phyloP scores from a whole-genome alignment of 2,113 vertebrate genomes.

The Hucho hucho region DNA sequence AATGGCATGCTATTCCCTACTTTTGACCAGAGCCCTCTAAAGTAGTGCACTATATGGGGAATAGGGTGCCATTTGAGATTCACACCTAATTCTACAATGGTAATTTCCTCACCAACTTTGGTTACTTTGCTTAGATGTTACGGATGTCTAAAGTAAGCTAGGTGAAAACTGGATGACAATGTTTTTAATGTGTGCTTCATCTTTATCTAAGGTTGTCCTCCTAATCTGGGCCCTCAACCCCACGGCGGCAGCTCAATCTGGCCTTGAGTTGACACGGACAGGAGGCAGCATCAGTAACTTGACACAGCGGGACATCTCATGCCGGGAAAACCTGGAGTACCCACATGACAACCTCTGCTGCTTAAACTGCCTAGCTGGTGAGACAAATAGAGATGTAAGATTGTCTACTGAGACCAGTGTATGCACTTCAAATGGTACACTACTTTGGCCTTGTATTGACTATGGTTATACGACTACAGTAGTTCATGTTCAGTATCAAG shows the following conservation, averaged over 20 bases:
- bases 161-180: not conserved
- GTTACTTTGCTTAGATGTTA: not conserved
- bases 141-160: not conserved
- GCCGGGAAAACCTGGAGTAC: slow-evolving; percentile 40
- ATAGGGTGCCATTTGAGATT: no score
- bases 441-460: not conserved
- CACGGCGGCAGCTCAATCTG: not conserved
- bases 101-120: no score
- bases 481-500: not conserved
- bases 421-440: no score
- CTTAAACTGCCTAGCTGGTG: slow-evolving; percentile 68
- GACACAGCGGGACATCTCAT: slow-evolving; percentile 20
- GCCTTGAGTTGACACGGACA: not conserved
- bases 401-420: not conserved
- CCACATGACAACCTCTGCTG: slow-evolving; percentile 57
- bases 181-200: not conserved
- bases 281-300: not conserved
- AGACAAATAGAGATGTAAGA: slow-evolving; percentile 11
- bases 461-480: not conserved
- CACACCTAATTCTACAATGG: no score
- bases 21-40: no score
- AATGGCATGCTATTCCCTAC: no score
- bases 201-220: slow-evolving; percentile 30
- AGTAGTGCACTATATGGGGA: no score
- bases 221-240: not conserved